Conservation (phyloP, 1,140 invertebrate genomes). For the Adoxophyes honmai region DNA sequence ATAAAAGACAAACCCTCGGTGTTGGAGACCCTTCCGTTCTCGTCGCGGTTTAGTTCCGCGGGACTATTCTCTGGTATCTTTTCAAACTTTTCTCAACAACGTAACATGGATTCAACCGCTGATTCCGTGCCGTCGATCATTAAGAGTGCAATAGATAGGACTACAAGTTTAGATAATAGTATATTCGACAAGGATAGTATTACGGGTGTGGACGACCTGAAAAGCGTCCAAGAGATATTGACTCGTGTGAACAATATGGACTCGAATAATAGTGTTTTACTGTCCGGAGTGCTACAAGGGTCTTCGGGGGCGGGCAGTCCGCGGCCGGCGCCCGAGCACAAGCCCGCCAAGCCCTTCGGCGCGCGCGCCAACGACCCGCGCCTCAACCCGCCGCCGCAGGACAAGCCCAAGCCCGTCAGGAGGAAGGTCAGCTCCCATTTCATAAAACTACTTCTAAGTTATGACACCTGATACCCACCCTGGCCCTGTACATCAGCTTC, state of each 20-base stretch:
- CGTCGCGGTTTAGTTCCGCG: slow-evolving; percentile 58
- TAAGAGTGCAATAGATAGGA: slow-evolving; percentile 75
- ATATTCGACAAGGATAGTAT: slow-evolving; percentile 64
- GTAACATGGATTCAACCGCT: slow-evolving; percentile 50
- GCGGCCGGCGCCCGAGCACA: slow-evolving; percentile 27
- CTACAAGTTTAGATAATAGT: slow-evolving; percentile 69
- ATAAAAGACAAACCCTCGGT: slow-evolving; percentile 38
- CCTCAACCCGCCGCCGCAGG: slow-evolving; percentile 65
- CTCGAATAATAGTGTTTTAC: slow-evolving; percentile 69
- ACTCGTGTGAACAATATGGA: slow-evolving; percentile 75
- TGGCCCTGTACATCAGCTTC: not conserved
- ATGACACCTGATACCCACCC: no score
- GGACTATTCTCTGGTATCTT: slow-evolving; percentile 69
- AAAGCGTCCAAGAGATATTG: slow-evolving; percentile 71
- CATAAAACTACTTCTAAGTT: not conserved
- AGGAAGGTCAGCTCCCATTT: slow-evolving; percentile 58
- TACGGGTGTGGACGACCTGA: slow-evolving; percentile 63
- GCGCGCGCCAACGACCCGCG: slow-evolving; percentile 55
- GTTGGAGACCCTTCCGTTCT: slow-evolving; percentile 51
- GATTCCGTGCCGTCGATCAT: slow-evolving; percentile 72
- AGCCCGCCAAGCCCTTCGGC: slow-evolving; percentile 39
- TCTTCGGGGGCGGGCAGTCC: slow-evolving; percentile 36
- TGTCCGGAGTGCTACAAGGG: slow-evolving; percentile 65
- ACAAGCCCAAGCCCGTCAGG: slow-evolving; percentile 70
- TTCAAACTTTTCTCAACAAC: slow-evolving; percentile 58